These are phyloP conservation scores for Notechis scutatus DNA, from an alignment of 2,113 vertebrate species.

Conservation along the genomic window DNA sequence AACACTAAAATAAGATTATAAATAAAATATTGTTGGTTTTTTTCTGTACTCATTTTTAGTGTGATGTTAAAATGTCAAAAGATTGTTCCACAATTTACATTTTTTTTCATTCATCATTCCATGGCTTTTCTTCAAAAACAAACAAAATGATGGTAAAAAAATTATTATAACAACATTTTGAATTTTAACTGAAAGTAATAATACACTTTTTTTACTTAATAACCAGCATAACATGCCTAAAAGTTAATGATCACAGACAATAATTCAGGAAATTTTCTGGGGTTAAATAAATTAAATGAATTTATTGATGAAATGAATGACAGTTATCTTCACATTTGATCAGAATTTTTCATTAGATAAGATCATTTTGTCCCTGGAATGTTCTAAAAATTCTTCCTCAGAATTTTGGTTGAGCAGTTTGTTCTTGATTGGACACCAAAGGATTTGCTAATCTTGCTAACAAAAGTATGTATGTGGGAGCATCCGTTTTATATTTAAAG, in stretches of 20 bases:
- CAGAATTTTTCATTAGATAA: not conserved
- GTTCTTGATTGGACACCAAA: not conserved
- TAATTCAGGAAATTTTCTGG: not conserved
- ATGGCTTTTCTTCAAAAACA: not conserved
- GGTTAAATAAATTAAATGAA: not conserved
- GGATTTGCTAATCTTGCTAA: not conserved
- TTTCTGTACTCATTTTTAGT: constrained; percentile 84
- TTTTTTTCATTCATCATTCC: constrained; percentile 26
- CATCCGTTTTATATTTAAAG: not conserved
- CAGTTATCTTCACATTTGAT: not conserved
- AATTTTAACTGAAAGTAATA: constrained; percentile 43
- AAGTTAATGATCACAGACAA: not conserved
- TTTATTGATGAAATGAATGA: not conserved
- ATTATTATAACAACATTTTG: constrained; percentile 29
- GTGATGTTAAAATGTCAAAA: constrained; percentile 57
- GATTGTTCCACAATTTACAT: constrained; percentile 37
- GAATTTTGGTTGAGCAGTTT: not conserved
- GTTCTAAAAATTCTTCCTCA: not conserved
- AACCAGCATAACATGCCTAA: not conserved
- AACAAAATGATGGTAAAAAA: constrained; percentile 26
- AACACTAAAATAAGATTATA: constrained; percentile 93
- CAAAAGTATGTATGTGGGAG: not conserved
- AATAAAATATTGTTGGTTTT: constrained; percentile 94
- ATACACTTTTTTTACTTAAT: constrained; percentile 7
- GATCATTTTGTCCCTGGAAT: not conserved